Evolutionary conservation across 2,797 vertebrate genomes (phyloP), one percentile per base, ranked within the genome.

Genomic region (Apogon hyalosoma): DNA sequence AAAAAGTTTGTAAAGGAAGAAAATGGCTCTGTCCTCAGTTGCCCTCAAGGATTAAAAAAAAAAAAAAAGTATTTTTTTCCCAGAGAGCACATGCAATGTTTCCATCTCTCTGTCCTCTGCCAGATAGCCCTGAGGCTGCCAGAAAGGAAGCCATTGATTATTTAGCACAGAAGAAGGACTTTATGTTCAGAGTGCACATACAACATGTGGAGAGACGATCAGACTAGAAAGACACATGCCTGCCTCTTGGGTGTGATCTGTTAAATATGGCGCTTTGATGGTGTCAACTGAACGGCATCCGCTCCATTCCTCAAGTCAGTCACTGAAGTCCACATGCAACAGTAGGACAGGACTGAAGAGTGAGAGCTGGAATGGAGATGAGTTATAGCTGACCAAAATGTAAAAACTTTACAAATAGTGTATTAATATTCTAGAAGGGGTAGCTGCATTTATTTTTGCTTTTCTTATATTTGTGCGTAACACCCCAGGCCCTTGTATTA

Each of bases 111-210:
- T 71, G 56, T 73, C 54, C 42, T 79, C 39, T 67, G 69, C 73
- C 77, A 79, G 65, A 87, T 77, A 57, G 81, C 89, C 80, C 38
- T 0, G 39, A 77, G 85, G 80, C 80, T 75, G 85, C 87, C 77
- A 54, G 76, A 65, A 85, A 87, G 75, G 58, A 82, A 75, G 31
- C 52, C 78, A 87, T 89, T 88, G 80, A 91, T 93, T 90, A 88
- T 89, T 89, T 84, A 85, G 70, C 85, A 85, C 80, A 70, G 64
- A 71, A 87, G 78, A 88, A 74, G 62, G 78, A 87, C 80, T 81
- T 78, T 46, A 73, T 78, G 79, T 83, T 85, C 64, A 66, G 53
- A 77, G 69, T 72, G 63, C 81, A 83, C 76, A 64, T 79, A 70
- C 71, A 78, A 64, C 68, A 75, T 10, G 6, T 69, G 50, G 24